These are phyloP conservation scores for Megatriorchis doriae DNA, from an alignment of 2,113 vertebrate genomes.

Conservation along the genomic window DNA sequence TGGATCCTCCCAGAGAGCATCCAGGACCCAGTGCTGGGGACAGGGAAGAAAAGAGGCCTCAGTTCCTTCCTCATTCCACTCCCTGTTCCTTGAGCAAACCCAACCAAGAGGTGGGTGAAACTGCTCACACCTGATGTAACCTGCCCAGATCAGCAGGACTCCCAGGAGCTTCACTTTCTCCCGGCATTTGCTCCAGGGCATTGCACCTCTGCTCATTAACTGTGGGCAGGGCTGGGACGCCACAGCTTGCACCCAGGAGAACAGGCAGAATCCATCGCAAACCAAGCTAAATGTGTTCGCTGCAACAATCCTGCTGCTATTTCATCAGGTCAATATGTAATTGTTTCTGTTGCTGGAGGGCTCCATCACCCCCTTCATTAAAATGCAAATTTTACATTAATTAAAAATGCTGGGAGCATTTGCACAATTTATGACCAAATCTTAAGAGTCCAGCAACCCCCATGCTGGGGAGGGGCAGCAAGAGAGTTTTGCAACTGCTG, in stretches of 20 bases:
- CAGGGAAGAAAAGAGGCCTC: not conserved
- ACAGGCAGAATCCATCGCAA: not conserved
- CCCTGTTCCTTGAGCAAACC: not conserved
- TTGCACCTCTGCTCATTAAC: not conserved
- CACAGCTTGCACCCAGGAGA: not conserved
- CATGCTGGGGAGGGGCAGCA: not conserved
- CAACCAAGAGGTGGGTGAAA: not conserved
- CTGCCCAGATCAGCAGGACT: not conserved
- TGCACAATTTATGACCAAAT: conserved; percentile 44
- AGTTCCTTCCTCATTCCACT: not conserved
- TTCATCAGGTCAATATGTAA: not conserved
- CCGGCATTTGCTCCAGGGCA: not conserved
- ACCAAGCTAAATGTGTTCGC: not conserved
- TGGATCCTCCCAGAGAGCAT: not conserved
- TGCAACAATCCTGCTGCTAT: not conserved
- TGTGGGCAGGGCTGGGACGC: not conserved
- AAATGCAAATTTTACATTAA: conserved; percentile 54
- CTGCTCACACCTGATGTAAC: not conserved
- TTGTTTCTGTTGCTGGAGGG: conserved; percentile 47
- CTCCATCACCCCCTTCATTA: conserved; percentile 27
- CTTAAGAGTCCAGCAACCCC: not conserved
- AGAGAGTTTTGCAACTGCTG: conserved; percentile 5
- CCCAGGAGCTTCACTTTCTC: not conserved
- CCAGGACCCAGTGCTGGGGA: not conserved
- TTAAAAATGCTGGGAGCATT: conserved; percentile 48